Percentiles rank a stretch among this genome's conserved stretches.
These are phyloP conservation scores for Hemithea aestivaria DNA, from an alignment of 2,888 invertebrate species.

Conservation along the genomic window DNA sequence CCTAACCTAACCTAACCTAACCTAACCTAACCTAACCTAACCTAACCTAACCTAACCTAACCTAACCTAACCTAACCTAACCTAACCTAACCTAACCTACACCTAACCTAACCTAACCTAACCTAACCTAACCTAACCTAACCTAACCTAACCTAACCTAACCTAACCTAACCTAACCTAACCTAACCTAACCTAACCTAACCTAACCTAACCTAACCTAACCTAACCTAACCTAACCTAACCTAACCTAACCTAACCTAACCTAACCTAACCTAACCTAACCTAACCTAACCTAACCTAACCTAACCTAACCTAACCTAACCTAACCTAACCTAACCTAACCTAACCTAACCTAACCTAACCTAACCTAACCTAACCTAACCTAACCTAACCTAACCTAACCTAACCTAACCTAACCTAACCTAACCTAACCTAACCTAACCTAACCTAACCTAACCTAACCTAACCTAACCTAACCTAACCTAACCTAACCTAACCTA, in stretches of 20 bases:
- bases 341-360: constrained; percentile 29
- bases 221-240: constrained; percentile 27
- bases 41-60: constrained; percentile 30
- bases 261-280: constrained; percentile 29
- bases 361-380: constrained; percentile 26
- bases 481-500: constrained; percentile 29
- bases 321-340: constrained; percentile 29
- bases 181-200: constrained; percentile 26
- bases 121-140: constrained; percentile 34
- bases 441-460: constrained; percentile 32
- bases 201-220: constrained; percentile 30
- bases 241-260: constrained; percentile 31
- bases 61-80: constrained; percentile 32
- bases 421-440: constrained; percentile 30
- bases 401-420: constrained; percentile 33
- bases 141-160: constrained; percentile 31
- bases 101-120: constrained; percentile 32
- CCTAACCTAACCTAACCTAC: constrained; percentile 31
- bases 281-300: constrained; percentile 31
- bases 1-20: constrained; percentile 8
- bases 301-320: constrained; percentile 30
- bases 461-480: constrained; percentile 30
- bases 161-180: constrained; percentile 24
- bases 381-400: constrained; percentile 29
- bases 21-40: constrained; percentile 11